Evolutionary conservation across 1,140 invertebrate species (phyloP).

Genomic region (Drosophila kikkawai): DNA sequence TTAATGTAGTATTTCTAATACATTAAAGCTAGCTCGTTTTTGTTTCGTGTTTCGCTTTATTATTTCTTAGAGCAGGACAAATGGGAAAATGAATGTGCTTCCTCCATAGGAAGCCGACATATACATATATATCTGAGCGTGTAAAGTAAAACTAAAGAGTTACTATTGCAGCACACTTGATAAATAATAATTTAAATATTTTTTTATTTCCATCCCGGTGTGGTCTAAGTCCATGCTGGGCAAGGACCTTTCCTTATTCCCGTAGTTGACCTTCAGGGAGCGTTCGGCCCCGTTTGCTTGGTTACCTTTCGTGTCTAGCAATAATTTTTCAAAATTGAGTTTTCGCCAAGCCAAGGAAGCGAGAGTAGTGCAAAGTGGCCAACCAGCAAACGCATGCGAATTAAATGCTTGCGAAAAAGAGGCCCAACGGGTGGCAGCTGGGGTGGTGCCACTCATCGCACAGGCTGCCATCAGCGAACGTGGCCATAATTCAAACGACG

Average conservation of each 20-base stretch:
- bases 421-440: constrained; percentile 20
- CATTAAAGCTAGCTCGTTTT: not conserved
- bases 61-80: not conserved
- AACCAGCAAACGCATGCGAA: constrained; percentile 57
- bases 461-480: constrained; percentile 69
- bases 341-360: constrained; percentile 51
- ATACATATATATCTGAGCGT: not conserved
- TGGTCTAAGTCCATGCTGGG: not conserved
- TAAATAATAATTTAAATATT: not conserved
- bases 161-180: not conserved
- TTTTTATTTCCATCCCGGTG: constrained; percentile 10
- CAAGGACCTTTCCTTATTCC: constrained; percentile 18
- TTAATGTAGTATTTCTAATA: not conserved
- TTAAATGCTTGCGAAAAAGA: constrained; percentile 39
- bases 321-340: constrained; percentile 76
- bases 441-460: constrained; percentile 40
- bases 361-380: constrained; percentile 68
- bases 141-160: not conserved
- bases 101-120: not conserved
- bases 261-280: constrained; percentile 48
- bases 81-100: not conserved
- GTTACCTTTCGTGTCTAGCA: constrained; percentile 56
- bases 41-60: not conserved
- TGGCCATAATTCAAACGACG: constrained; percentile 80
- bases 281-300: constrained; percentile 28